A percentile compares a stretch with the other conserved stretches of the same genome.
Evolutionary conservation across 2,797 vertebrate species (phyloP).

Genomic region (Cyprinodon diabolis): DNA sequence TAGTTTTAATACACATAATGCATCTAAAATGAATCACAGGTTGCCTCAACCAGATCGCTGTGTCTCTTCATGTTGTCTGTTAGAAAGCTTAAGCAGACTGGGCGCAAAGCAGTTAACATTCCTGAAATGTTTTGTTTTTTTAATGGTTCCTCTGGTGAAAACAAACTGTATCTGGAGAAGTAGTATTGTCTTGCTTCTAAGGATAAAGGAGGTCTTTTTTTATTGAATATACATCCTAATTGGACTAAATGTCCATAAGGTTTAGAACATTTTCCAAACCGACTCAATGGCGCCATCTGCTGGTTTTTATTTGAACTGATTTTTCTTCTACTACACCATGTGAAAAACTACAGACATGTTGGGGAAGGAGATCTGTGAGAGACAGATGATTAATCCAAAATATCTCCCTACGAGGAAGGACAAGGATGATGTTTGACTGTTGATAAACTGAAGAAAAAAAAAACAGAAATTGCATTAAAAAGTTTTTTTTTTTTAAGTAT

Average conservation of each 20-base stretch:
- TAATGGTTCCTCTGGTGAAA: constrained; percentile 2
- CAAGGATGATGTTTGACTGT: constrained; percentile 30
- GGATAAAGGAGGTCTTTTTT: constrained; percentile 27
- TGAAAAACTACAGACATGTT: neutral
- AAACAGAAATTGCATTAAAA: neutral
- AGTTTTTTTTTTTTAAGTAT: constrained; percentile 20
- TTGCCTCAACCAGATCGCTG: constrained; percentile 65
- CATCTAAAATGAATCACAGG: constrained; percentile 46
- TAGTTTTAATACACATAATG: constrained; percentile 21
- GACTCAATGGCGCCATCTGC: constrained; percentile 62
- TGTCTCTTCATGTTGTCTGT: constrained; percentile 14
- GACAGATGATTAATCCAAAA: neutral
- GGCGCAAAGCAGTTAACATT: constrained; percentile 4
- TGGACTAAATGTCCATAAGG: constrained; percentile 30
- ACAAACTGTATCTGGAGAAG: constrained; percentile 12
- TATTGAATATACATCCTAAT: constrained; percentile 17
- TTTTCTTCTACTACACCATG: constrained; percentile 3
- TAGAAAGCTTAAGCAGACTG: constrained; percentile 8
- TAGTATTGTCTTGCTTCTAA: constrained; percentile 21
- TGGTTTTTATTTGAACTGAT: constrained; percentile 38
- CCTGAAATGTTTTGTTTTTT: constrained; percentile 9
- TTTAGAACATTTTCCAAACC: constrained; percentile 37
- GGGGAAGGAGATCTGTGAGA: neutral
- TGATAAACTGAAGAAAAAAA: neutral
- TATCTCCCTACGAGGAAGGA: constrained; percentile 18